A percentile compares a stretch with the other conserved stretches of the same genome.
phyloP scores from a whole-genome alignment of 2,888 invertebrate species.

The Ptychoptera albimana region DNA sequence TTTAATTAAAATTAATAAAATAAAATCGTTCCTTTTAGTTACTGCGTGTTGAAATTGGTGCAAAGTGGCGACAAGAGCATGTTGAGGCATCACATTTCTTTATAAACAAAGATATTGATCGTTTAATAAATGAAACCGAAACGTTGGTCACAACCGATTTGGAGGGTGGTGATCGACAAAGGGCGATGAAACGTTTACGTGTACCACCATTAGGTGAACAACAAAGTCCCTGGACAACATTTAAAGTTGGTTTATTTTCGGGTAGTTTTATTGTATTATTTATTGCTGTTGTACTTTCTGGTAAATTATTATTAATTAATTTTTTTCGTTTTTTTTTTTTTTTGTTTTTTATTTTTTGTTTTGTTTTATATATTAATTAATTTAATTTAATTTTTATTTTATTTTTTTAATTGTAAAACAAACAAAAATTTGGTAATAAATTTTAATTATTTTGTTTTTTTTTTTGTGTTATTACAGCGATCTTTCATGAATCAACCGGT shows the following conservation, averaged over 20 bases:
- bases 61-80: slow-evolving; percentile 80
- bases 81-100: slow-evolving; percentile 92
- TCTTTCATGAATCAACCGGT: slow-evolving; percentile 54
- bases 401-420: too few species aligned
- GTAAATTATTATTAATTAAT: slow-evolving; percentile 32
- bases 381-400: neutral
- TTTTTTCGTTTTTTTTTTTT: neutral
- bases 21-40: slow-evolving; percentile 35
- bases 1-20: neutral
- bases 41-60: slow-evolving; percentile 67
- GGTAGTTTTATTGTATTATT: slow-evolving; percentile 85
- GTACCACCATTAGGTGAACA: slow-evolving; percentile 96
- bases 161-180: slow-evolving; percentile 86
- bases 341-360: slow-evolving; percentile 1
- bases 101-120: slow-evolving; percentile 92
- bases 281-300: slow-evolving; percentile 73
- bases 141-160: slow-evolving; percentile 68
- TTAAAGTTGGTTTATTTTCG: slow-evolving; percentile 90
- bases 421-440: too few species aligned
- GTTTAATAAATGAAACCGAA: slow-evolving; percentile 89
- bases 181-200: slow-evolving; percentile 93
- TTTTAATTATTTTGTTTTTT: too few species aligned
- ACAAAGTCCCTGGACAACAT: slow-evolving; percentile 91
- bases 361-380: neutral
- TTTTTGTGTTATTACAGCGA: slow-evolving; percentile 45